phyloP scores from a whole-genome alignment of 2,888 invertebrate species.

The Nysson spinosus region DNA sequence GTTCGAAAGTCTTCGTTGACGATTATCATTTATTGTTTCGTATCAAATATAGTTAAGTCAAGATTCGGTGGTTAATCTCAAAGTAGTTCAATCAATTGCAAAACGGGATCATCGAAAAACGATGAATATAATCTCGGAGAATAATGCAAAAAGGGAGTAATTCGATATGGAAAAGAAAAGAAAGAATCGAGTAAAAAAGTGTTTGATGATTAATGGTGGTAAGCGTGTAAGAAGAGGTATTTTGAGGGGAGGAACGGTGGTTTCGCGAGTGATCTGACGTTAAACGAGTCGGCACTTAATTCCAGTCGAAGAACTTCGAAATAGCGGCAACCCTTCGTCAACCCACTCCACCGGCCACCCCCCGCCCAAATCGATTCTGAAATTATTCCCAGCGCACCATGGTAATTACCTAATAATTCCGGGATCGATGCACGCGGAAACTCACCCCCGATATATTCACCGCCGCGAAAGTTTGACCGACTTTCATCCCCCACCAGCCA shows the following conservation, averaged over 20 bases:
- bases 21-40: too few species aligned
- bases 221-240: not conserved
- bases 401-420: conserved; percentile 62
- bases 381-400: conserved; percentile 53
- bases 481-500: too few species aligned
- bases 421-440: conserved; percentile 44
- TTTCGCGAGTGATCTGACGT: conserved; percentile 20
- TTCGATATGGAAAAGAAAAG: too few species aligned
- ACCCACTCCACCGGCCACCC: not conserved
- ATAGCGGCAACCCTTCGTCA: conserved; percentile 9
- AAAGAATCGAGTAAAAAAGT: too few species aligned
- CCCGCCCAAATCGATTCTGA: conserved; percentile 47
- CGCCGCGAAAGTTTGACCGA: conserved; percentile 52
- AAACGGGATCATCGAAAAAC: too few species aligned
- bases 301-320: conserved; percentile 15
- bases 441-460: conserved; percentile 32
- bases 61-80: too few species aligned
- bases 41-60: too few species aligned
- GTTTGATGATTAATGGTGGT: not conserved
- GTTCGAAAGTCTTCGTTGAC: too few species aligned
- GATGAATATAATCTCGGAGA: too few species aligned
- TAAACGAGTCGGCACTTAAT: conserved; percentile 38
- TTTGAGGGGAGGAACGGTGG: not conserved
- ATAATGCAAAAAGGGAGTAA: too few species aligned
- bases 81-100: too few species aligned